Evolutionary conservation across 1,140 invertebrate genomes (phyloP).

Genomic region (Plectrocnemia conspersa): DNA sequence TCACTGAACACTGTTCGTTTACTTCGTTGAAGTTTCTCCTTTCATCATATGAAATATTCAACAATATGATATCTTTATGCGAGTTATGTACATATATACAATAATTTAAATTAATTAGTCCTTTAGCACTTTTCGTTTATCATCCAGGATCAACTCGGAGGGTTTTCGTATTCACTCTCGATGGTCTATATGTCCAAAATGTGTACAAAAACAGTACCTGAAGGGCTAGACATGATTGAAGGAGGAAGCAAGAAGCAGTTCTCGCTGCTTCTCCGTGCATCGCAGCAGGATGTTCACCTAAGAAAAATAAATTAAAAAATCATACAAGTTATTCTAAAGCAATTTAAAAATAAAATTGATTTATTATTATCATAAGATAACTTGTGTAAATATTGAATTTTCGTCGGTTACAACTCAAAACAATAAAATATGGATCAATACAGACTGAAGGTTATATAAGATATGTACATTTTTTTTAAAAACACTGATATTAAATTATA

Average conservation of each 20-base stretch:
- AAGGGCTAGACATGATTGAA: conserved; percentile 25
- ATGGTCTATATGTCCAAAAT: conserved; percentile 11
- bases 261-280: conserved; percentile 32
- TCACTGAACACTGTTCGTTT: conserved; percentile 23
- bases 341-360: too few relatives aligned
- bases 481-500: too few relatives aligned
- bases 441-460: too few relatives aligned
- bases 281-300: conserved; percentile 30
- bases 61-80: conserved; percentile 4
- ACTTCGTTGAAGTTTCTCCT: conserved; percentile 3
- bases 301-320: conserved; percentile 3
- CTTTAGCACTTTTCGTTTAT: neutral
- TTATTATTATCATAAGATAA: too few relatives aligned
- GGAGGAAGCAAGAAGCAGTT: conserved; percentile 25
- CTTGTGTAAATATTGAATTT: too few relatives aligned
- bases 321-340: neutral
- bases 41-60: conserved; percentile 2
- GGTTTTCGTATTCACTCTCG: conserved; percentile 1
- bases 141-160: conserved; percentile 1
- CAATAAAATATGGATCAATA: too few relatives aligned
- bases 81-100: conserved; percentile 3
- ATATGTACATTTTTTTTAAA: too few relatives aligned
- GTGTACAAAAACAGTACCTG: conserved; percentile 17
- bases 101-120: neutral
- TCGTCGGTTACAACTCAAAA: too few relatives aligned